phyloP scores from a whole-genome alignment of 2,888 invertebrate species.

The Margaritifera margaritifera region DNA sequence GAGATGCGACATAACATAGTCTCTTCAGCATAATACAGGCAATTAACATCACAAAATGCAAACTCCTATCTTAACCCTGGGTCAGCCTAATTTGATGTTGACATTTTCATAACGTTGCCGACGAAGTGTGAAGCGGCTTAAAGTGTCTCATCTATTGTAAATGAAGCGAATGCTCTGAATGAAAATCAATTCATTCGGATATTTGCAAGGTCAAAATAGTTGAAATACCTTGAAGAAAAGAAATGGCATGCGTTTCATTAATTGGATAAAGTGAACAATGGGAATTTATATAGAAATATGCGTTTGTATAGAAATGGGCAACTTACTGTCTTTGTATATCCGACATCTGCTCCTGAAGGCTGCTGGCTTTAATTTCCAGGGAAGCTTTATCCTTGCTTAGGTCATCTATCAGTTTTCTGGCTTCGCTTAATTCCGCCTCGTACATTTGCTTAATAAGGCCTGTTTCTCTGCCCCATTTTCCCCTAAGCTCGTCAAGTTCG shows the following conservation, averaged over 20 bases:
- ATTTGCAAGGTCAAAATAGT: too few relatives aligned
- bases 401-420: constrained; percentile 74
- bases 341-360: constrained; percentile 73
- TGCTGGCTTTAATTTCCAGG: constrained; percentile 73
- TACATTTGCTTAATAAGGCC: constrained; percentile 73
- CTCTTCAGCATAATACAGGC: too few relatives aligned
- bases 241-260: background rate
- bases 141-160: too few relatives aligned
- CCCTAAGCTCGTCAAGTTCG: constrained; percentile 69
- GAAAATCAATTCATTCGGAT: too few relatives aligned
- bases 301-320: background rate
- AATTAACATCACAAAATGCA: too few relatives aligned
- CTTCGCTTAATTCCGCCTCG: constrained; percentile 74
- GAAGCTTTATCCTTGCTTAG: constrained; percentile 74
- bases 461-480: constrained; percentile 70
- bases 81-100: too few relatives aligned
- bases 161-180: too few relatives aligned
- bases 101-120: too few relatives aligned
- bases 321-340: constrained; percentile 66
- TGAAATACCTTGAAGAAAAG: too few relatives aligned
- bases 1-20: too few relatives aligned
- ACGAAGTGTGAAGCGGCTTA: too few relatives aligned
- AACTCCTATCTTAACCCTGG: too few relatives aligned
- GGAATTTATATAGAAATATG: background rate
- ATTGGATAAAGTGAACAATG: background rate